phyloP scores from a whole-genome alignment of 2,113 vertebrate genomes.

The Megaceryle torquata region DNA sequence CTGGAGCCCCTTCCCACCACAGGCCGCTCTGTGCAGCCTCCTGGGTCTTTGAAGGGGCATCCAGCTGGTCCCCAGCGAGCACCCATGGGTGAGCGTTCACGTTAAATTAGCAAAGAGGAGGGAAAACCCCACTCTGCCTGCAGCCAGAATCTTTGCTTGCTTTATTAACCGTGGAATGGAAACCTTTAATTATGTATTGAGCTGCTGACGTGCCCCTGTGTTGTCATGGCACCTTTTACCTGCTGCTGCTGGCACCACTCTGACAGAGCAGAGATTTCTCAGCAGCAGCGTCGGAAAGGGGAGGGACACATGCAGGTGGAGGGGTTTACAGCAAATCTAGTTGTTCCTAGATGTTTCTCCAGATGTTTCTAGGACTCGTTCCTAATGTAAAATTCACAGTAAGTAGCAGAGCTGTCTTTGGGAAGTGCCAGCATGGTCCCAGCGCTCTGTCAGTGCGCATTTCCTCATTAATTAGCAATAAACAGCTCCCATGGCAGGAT shows the following conservation, averaged over 20 bases:
- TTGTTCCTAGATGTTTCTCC: no score
- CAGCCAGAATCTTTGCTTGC: neutral
- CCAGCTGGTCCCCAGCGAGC: neutral
- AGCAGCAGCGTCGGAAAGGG: neutral
- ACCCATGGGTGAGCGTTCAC: no score
- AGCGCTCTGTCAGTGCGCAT: fast-evolving
- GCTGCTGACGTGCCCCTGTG: neutral
- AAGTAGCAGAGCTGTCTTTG: neutral
- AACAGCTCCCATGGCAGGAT: neutral
- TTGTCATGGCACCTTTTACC: neutral
- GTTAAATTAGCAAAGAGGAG: neutral
- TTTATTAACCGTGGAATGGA: neutral
- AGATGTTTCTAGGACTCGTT: neutral
- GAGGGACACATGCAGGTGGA: fast-evolving
- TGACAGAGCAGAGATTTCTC: neutral
- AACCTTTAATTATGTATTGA: neutral
- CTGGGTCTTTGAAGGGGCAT: neutral
- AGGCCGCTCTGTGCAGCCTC: neutral
- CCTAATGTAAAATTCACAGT: neutral
- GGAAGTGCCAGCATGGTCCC: neutral
- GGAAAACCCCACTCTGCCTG: neutral
- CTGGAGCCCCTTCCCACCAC: neutral
- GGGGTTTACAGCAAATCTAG: neutral
- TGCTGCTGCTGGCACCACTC: neutral
- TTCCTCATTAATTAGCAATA: neutral